Percentiles rank a stretch among this genome's conserved stretches.
Evolutionary conservation across 2,888 invertebrate genomes (phyloP).

Genomic region (Xestia c-nigrum): DNA sequence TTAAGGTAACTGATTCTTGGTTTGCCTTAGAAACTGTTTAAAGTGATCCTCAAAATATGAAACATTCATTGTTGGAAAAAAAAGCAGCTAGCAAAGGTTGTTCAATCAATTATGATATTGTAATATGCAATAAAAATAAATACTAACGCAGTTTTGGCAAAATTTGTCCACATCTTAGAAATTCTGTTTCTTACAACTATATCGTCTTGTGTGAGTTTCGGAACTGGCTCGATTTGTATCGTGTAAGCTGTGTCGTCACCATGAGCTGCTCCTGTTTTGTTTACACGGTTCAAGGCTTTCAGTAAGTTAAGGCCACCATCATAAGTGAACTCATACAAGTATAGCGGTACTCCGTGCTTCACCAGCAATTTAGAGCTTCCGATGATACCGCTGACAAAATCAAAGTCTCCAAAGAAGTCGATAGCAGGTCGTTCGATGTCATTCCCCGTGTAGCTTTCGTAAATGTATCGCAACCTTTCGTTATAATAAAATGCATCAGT

Average conservation of each 20-base stretch:
- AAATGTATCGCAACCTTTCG: constrained; percentile 57
- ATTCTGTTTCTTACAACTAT: constrained; percentile 67
- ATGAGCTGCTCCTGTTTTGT: constrained; percentile 72
- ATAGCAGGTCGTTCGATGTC: constrained; percentile 67
- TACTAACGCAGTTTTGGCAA: constrained; percentile 78
- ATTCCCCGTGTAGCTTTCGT: constrained; percentile 47
- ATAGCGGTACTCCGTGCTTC: constrained; percentile 64
- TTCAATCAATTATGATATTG: too few relatives aligned
- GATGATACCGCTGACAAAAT: constrained; percentile 71
- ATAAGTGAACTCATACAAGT: constrained; percentile 76
- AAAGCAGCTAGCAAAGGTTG: too few relatives aligned
- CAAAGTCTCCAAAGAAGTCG: constrained; percentile 78
- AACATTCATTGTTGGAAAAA: constrained; percentile 29
- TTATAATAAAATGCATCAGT: constrained; percentile 65
- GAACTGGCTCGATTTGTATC: constrained; percentile 32
- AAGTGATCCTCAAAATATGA: not conserved
- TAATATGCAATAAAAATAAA: too few relatives aligned
- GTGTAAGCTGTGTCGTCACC: constrained; percentile 72
- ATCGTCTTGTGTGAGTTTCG: constrained; percentile 54
- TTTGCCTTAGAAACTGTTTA: not conserved
- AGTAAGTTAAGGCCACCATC: constrained; percentile 73
- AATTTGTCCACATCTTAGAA: constrained; percentile 78
- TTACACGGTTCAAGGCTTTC: constrained; percentile 56
- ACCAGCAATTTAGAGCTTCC: constrained; percentile 56
- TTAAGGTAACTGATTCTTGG: not conserved